A percentile compares a stretch with the other conserved stretches of the same genome.
Evolutionary conservation across 2,113 vertebrate genomes (phyloP).

Genomic region (Tursiops truncatus): DNA sequence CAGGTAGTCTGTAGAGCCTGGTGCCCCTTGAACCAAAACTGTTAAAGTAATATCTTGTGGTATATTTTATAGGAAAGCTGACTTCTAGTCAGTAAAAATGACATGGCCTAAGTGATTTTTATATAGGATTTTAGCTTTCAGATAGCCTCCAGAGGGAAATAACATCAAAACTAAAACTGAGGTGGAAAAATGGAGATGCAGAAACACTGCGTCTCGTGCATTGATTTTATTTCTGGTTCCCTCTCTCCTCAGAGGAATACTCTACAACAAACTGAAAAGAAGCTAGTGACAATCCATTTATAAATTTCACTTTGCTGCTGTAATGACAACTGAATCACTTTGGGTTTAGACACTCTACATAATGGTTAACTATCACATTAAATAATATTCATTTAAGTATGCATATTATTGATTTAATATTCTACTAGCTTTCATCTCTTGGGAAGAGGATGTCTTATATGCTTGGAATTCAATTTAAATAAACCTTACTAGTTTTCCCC

Average conservation of each 20-base stretch:
- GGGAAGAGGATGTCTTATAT: constrained; percentile 2
- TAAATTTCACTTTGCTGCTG: background rate
- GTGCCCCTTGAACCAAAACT: background rate
- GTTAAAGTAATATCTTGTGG: constrained; percentile 39
- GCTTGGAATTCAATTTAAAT: constrained; percentile 26
- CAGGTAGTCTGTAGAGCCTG: background rate
- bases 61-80: constrained; percentile 48
- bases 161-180: constrained; percentile 67
- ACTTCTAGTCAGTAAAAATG: constrained; percentile 65
- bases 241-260: constrained; percentile 63
- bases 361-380: background rate
- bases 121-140: constrained; percentile 71
- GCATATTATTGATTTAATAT: constrained; percentile 31
- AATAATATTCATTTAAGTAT: constrained; percentile 42
- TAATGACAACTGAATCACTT: constrained; percentile 32
- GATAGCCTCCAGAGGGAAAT: constrained; percentile 68
- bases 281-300: constrained; percentile 56
- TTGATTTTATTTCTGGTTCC: constrained; percentile 59
- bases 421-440: constrained; percentile 41
- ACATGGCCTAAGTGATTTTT: constrained; percentile 67
- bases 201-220: constrained; percentile 49
- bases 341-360: background rate
- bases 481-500: background rate
- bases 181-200: constrained; percentile 76
- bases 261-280: constrained; percentile 57